phyloP scores from a whole-genome alignment of 2,113 vertebrate species.

The Dermatemys mawii region DNA sequence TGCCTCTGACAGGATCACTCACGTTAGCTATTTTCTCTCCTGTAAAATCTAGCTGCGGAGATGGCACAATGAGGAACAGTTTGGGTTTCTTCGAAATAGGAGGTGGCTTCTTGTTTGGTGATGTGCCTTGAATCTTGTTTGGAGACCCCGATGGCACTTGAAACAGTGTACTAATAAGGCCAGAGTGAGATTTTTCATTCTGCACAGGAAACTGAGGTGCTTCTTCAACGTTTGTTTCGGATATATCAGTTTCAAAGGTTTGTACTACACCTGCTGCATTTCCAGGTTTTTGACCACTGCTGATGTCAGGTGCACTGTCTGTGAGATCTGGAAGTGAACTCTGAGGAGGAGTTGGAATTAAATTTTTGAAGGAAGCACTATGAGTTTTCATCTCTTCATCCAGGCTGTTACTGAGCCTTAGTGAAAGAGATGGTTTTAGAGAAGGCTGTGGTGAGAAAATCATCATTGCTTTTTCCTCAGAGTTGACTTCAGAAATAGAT shows the following conservation, averaged over 20 bases:
- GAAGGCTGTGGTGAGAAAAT: constrained; percentile 46
- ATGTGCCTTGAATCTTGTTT: constrained; percentile 56
- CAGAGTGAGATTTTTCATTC: constrained; percentile 17
- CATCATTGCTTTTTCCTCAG: constrained; percentile 77
- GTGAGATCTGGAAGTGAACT: constrained; percentile 59
- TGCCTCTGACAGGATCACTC: constrained; percentile 59
- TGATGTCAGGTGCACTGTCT: background rate
- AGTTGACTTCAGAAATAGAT: constrained; percentile 47
- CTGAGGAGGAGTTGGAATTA: constrained; percentile 68
- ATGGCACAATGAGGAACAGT: constrained; percentile 82
- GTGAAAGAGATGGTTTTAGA: constrained; percentile 76
- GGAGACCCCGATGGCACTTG: constrained; percentile 58
- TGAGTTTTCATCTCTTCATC: constrained; percentile 73
- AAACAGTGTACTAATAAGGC: background rate
- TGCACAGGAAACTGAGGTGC: background rate
- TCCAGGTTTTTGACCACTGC: background rate
- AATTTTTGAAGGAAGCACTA: constrained; percentile 74
- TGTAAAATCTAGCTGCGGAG: constrained; percentile 76
- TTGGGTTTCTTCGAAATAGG: constrained; percentile 93
- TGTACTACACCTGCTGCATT: background rate
- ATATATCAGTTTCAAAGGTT: background rate
- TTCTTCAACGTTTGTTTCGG: background rate
- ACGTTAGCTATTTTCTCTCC: constrained; percentile 73
- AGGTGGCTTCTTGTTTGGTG: constrained; percentile 89
- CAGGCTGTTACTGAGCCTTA: constrained; percentile 74